These are phyloP conservation scores for Leptothorax acervorum DNA, from an alignment of 2,888 invertebrate species.

Conservation along the genomic window DNA sequence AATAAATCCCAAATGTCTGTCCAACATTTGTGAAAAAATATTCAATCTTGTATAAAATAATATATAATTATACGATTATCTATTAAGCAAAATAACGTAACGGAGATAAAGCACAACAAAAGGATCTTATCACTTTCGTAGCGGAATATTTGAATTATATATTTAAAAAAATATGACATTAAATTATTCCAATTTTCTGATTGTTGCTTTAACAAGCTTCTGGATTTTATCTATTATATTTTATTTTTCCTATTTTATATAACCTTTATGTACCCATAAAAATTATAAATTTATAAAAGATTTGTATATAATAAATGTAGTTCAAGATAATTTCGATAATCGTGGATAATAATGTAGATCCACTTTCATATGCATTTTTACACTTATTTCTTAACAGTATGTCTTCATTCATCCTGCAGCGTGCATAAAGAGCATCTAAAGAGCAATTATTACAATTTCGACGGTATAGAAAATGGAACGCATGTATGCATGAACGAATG, in stretches of 20 bases:
- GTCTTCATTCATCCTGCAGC: slow-evolving; percentile 31
- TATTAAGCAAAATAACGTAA: background rate
- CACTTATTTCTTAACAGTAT: background rate
- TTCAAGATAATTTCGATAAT: background rate
- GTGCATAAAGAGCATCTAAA: slow-evolving; percentile 28
- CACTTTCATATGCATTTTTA: background rate
- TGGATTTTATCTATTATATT: background rate
- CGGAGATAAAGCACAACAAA: background rate
- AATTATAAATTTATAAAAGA: slow-evolving; percentile 7
- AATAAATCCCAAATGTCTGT: background rate
- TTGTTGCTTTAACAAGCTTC: background rate
- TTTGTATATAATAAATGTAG: background rate
- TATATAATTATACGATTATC: background rate
- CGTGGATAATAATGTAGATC: background rate
- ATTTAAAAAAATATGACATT: background rate
- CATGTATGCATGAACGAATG: background rate
- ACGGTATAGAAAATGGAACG: slow-evolving; percentile 54
- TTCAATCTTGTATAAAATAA: background rate
- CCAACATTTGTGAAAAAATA: background rate
- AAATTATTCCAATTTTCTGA: background rate
- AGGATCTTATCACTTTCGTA: background rate
- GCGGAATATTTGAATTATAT: background rate
- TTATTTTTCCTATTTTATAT: background rate
- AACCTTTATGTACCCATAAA: background rate
- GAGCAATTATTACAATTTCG: slow-evolving; percentile 22